These are phyloP conservation scores for Gerosis bhagava DNA, from an alignment of 2,888 invertebrate species.

Conservation along the genomic window DNA sequence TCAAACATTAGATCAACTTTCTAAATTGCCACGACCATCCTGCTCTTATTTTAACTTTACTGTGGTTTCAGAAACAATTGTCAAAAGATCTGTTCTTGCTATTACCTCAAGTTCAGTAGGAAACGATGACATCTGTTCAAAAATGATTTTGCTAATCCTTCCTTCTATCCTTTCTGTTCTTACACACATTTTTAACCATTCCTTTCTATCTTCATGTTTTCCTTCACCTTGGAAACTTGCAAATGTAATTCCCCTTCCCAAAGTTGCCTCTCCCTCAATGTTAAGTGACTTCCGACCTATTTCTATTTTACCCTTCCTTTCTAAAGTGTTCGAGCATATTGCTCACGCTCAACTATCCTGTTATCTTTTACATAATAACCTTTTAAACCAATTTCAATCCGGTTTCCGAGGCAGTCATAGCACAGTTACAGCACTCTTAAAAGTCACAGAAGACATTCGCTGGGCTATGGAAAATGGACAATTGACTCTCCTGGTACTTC, in stretches of 20 bases:
- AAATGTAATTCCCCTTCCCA: not conserved
- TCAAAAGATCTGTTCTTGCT: not conserved
- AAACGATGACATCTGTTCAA: not conserved
- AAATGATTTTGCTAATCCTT: too few species aligned
- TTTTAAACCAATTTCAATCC: not conserved
- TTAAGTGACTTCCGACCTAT: too few species aligned
- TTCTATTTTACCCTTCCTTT: too few species aligned
- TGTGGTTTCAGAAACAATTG: not conserved
- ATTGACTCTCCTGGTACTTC: too few species aligned
- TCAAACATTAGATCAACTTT: not conserved
- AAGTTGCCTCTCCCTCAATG: not conserved
- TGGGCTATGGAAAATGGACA: too few species aligned
- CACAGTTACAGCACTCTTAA: too few species aligned
- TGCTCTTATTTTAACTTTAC: not conserved
- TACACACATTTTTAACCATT: slow-evolving; percentile 3
- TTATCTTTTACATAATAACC: not conserved
- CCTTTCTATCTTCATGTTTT: not conserved
- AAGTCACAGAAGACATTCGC: too few species aligned
- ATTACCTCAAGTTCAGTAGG: not conserved
- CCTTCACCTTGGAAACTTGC: not conserved
- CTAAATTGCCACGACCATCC: not conserved
- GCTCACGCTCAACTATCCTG: too few species aligned
- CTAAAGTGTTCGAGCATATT: not conserved
- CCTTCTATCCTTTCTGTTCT: not conserved
- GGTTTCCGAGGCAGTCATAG: not conserved